phyloP scores from a whole-genome alignment of 2,888 invertebrate species.

The Mimumesa dahlbomi region DNA sequence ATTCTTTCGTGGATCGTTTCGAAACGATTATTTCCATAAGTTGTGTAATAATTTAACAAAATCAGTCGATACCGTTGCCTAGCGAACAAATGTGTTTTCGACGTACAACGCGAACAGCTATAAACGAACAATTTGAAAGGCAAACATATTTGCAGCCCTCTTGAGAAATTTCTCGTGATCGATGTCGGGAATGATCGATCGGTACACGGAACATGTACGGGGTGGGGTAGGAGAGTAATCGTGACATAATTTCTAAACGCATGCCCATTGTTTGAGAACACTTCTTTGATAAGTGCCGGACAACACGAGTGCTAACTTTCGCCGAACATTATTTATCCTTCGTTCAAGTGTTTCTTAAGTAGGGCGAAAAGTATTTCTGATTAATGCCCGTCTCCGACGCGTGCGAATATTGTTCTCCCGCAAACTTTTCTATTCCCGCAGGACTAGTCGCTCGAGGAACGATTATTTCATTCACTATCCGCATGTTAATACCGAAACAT shows the following conservation, averaged over 20 bases:
- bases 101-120: constrained; percentile 24
- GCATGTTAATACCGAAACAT: constrained; percentile 49
- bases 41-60: too few species aligned
- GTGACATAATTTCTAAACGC: constrained; percentile 53
- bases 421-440: constrained; percentile 41
- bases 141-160: constrained; percentile 51
- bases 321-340: constrained; percentile 38
- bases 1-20: too few species aligned
- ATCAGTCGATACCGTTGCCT: too few species aligned
- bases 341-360: constrained; percentile 46
- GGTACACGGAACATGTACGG: not conserved
- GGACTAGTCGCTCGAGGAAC: constrained; percentile 34
- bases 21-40: too few species aligned
- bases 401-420: constrained; percentile 43
- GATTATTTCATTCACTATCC: constrained; percentile 50
- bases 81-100: constrained; percentile 14
- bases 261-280: constrained; percentile 34
- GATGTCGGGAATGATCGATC: constrained; percentile 52
- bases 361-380: constrained; percentile 55
- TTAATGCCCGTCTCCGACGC: constrained; percentile 50
- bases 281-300: constrained; percentile 23
- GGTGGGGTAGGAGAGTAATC: constrained; percentile 15
- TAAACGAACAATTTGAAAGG: constrained; percentile 50
- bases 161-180: constrained; percentile 46
- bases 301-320: constrained; percentile 9